These are phyloP conservation scores for Carduelis carduelis DNA, from an alignment of 2,797 vertebrate genomes.

Conservation along the genomic window DNA sequence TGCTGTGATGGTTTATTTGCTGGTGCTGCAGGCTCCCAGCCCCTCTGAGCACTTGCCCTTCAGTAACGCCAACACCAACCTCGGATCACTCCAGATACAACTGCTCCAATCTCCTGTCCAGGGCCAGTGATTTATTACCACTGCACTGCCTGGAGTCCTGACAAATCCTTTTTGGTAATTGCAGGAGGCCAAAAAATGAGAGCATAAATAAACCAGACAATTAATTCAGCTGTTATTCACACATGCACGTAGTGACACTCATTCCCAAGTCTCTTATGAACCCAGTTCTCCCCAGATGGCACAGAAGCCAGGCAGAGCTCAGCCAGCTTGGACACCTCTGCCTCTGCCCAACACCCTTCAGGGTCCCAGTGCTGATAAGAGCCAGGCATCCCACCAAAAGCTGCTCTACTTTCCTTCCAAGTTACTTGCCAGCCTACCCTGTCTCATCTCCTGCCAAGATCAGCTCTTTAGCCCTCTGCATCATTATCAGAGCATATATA, in stretches of 20 bases:
- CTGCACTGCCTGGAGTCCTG: background rate
- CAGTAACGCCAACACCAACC: background rate
- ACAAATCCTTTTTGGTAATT: constrained; percentile 12
- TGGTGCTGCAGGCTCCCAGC: background rate
- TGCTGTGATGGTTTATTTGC: background rate
- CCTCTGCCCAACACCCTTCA: background rate
- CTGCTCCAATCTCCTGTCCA: background rate
- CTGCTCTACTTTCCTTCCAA: background rate
- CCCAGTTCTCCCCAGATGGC: background rate
- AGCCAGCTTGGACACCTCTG: background rate
- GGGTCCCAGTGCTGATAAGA: background rate
- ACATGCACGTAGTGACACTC: fast-evolving
- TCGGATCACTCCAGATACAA: background rate
- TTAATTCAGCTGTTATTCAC: background rate
- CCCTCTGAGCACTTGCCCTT: background rate
- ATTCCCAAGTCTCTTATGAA: background rate
- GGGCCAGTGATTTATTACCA: constrained; percentile 30
- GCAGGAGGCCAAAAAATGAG: background rate
- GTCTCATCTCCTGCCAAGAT: constrained; percentile 51
- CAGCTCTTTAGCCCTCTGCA: constrained; percentile 36
- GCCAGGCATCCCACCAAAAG: background rate
- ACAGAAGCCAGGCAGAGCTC: background rate
- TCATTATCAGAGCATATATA: constrained; percentile 25
- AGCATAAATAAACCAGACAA: constrained; percentile 20
- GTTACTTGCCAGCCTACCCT: background rate